These are phyloP conservation scores for Cryptus armator DNA, from an alignment of 2,888 invertebrate genomes.

Conservation along the genomic window DNA sequence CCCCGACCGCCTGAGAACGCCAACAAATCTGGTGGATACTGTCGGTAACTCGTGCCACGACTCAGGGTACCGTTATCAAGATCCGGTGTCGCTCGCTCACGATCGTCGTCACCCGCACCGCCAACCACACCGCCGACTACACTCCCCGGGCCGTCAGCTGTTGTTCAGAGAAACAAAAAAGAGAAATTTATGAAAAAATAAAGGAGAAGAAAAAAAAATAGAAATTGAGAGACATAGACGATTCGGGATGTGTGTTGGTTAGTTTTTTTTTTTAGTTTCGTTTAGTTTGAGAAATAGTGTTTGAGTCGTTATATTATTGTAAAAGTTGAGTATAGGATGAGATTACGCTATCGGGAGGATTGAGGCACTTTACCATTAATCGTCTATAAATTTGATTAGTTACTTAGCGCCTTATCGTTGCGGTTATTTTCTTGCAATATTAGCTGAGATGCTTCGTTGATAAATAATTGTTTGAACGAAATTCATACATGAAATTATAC, in stretches of 20 bases:
- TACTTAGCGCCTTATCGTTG: background rate
- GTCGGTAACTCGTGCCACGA: conserved; percentile 87
- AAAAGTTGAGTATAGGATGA: too few species aligned
- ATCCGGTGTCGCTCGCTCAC: conserved; percentile 74
- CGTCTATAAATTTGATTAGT: background rate
- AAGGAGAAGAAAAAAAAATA: conserved; percentile 34
- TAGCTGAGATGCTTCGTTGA: too few species aligned
- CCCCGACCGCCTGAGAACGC: conserved; percentile 90
- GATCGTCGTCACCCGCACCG: conserved; percentile 76
- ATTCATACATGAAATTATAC: too few species aligned
- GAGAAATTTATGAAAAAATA: conserved; percentile 71
- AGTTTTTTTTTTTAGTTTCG: background rate
- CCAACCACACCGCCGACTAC: conserved; percentile 87
- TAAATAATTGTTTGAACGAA: too few species aligned
- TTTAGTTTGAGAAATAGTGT: background rate
- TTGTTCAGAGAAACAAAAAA: conserved; percentile 77
- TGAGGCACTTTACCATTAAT: background rate
- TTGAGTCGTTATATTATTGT: too few species aligned
- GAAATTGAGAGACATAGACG: conserved; percentile 3
- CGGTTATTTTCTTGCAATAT: background rate
- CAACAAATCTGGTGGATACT: conserved; percentile 93
- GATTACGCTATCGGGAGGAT: too few species aligned
- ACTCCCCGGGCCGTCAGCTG: conserved; percentile 86
- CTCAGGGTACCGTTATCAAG: conserved; percentile 86
- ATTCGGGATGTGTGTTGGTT: background rate